Evolutionary conservation across 1,140 invertebrate species (phyloP).

Genomic region (Maniola jurtina): DNA sequence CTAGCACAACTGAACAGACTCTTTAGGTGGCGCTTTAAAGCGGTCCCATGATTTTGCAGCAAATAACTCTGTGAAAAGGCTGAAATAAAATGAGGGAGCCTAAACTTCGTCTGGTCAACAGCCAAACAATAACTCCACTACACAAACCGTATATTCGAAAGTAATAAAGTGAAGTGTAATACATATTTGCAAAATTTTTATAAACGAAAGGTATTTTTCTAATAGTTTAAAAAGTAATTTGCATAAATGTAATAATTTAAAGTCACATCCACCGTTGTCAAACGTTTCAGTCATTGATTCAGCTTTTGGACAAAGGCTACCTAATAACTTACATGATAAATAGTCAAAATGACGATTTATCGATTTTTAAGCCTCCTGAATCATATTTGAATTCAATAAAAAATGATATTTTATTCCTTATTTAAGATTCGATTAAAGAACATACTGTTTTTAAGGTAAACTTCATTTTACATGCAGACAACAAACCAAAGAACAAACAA

Average conservation of each 20-base stretch:
- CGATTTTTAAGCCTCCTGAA: too few species aligned
- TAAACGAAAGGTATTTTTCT: too few species aligned
- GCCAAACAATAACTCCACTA: neutral
- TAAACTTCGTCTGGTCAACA: neutral
- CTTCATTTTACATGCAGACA: constrained; percentile 26
- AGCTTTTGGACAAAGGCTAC: constrained; percentile 11
- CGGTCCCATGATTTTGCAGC: too few species aligned
- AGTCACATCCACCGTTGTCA: constrained; percentile 3
- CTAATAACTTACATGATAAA: constrained; percentile 12
- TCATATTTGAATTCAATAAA: constrained; percentile 23
- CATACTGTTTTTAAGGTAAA: too few species aligned
- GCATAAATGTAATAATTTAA: constrained; percentile 16
- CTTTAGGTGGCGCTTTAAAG: too few species aligned
- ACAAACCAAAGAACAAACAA: constrained; percentile 21
- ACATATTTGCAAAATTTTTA: neutral
- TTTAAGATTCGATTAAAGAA: constrained; percentile 12
- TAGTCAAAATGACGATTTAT: constrained; percentile 13
- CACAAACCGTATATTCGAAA: neutral
- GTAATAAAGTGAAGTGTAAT: neutral
- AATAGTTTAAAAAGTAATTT: constrained; percentile 5
- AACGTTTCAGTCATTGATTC: constrained; percentile 15
- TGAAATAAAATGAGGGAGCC: neutral
- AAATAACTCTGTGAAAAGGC: too few species aligned
- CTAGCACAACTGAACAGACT: too few species aligned
- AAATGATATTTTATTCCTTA: constrained; percentile 18